These are phyloP conservation scores for Drosophila helvetica DNA, from an alignment of 2,888 invertebrate species.

Conservation along the genomic window DNA sequence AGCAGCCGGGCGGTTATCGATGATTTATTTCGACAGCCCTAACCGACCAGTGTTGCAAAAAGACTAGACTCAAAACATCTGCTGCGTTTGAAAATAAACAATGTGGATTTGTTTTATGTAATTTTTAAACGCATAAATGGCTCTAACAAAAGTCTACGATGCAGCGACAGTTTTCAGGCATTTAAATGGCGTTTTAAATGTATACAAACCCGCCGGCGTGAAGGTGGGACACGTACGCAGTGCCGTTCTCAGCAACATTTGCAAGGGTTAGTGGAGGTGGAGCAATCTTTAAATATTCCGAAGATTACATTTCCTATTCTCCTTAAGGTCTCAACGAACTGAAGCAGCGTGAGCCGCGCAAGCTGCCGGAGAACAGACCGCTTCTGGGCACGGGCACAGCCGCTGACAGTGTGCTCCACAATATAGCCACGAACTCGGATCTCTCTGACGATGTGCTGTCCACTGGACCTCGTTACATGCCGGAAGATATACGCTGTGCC, in stretches of 20 bases:
- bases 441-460: constrained; percentile 90
- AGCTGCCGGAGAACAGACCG: constrained; percentile 84
- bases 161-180: constrained; percentile 87
- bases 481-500: constrained; percentile 87
- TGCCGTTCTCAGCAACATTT: constrained; percentile 87
- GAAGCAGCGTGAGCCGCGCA: constrained; percentile 86
- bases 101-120: neutral
- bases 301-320: neutral
- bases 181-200: constrained; percentile 90
- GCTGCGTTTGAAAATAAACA: too few relatives aligned
- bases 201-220: constrained; percentile 90
- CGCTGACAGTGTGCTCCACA: constrained; percentile 85
- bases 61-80: too few relatives aligned
- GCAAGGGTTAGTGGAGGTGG: constrained; percentile 86
- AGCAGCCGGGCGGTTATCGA: too few relatives aligned
- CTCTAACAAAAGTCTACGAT: constrained; percentile 81
- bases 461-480: constrained; percentile 90
- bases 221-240: constrained; percentile 85
- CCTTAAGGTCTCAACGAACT: constrained; percentile 89
- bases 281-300: neutral
- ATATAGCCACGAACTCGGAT: constrained; percentile 85
- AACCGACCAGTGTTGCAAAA: too few relatives aligned
- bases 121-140: constrained; percentile 62
- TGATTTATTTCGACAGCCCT: too few relatives aligned
- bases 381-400: constrained; percentile 88